These are phyloP conservation scores for Melinaea marsaeus DNA, from an alignment of 2,888 invertebrate species.

Conservation along the genomic window DNA sequence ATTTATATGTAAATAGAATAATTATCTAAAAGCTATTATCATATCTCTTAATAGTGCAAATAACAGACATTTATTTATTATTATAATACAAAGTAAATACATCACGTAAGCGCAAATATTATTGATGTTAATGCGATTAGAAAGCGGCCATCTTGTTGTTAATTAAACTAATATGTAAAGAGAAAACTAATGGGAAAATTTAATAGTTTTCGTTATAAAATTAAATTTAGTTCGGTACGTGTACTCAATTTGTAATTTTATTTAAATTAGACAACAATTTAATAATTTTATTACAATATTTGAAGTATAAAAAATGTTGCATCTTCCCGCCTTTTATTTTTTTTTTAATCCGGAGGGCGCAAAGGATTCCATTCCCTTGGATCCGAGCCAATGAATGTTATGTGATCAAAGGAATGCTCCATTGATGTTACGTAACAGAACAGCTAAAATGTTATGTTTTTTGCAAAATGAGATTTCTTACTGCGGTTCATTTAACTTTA, in stretches of 20 bases:
- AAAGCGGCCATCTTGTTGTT: constrained; percentile 20
- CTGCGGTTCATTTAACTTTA: too few species aligned
- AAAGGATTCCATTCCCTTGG: constrained; percentile 19
- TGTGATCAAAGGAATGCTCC: constrained; percentile 33
- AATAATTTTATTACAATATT: not conserved
- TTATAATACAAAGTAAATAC: not conserved
- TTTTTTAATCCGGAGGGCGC: constrained; percentile 5
- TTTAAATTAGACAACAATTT: not conserved
- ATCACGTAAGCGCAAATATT: not conserved
- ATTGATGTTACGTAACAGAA: constrained; percentile 10
- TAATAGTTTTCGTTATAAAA: not conserved
- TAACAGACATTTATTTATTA: not conserved
- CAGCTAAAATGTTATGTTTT: not conserved
- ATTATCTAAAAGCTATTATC: too few species aligned
- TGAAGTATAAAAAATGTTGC: too few species aligned
- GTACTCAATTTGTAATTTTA: not conserved
- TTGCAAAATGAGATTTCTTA: not conserved
- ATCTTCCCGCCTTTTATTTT: not conserved
- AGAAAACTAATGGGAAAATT: not conserved
- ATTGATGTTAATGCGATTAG: constrained; percentile 16
- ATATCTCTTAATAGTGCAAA: constrained; percentile 2
- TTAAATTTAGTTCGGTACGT: not conserved
- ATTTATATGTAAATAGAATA: too few species aligned
- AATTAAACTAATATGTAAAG: constrained; percentile 13
- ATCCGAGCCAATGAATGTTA: constrained; percentile 23